Conservation (phyloP, 2,113 vertebrate genomes). For the Shinisaurus crocodilurus region DNA sequence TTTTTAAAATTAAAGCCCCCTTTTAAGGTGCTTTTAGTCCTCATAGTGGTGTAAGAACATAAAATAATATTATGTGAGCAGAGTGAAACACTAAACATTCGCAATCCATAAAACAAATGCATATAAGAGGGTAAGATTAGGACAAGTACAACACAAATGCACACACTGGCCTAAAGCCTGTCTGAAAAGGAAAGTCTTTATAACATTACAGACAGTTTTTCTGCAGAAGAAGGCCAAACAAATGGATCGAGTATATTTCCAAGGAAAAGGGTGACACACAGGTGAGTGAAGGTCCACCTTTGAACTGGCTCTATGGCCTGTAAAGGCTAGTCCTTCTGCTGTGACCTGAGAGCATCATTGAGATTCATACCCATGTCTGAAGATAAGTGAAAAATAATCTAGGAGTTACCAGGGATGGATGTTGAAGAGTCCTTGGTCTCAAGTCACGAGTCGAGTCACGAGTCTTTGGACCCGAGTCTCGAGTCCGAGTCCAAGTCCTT, state of each 20-base stretch:
- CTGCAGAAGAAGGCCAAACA: not conserved
- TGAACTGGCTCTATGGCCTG: not conserved
- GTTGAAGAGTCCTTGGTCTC: too few species aligned
- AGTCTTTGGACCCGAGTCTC: too few species aligned
- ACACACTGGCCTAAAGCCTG: not conserved
- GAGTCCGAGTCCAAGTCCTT: too few species aligned
- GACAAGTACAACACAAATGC: not conserved
- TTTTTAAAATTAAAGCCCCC: not conserved
- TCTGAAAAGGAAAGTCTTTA: not conserved
- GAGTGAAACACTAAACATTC: too few species aligned
- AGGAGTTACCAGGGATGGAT: too few species aligned
- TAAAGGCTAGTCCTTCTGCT: not conserved
- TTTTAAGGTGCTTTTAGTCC: not conserved
- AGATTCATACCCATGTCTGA: not conserved
- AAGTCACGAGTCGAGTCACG: too few species aligned
- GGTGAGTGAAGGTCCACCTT: not conserved
- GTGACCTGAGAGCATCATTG: too few species aligned
- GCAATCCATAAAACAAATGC: not conserved
- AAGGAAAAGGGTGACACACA: not conserved
- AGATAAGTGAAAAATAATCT: not conserved
- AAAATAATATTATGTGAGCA: not conserved
- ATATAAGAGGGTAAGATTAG: not conserved
- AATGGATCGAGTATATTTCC: not conserved
- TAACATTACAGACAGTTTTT: not conserved
- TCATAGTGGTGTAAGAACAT: not conserved